phyloP scores from a whole-genome alignment of 2,113 vertebrate genomes.

The Upupa epops region DNA sequence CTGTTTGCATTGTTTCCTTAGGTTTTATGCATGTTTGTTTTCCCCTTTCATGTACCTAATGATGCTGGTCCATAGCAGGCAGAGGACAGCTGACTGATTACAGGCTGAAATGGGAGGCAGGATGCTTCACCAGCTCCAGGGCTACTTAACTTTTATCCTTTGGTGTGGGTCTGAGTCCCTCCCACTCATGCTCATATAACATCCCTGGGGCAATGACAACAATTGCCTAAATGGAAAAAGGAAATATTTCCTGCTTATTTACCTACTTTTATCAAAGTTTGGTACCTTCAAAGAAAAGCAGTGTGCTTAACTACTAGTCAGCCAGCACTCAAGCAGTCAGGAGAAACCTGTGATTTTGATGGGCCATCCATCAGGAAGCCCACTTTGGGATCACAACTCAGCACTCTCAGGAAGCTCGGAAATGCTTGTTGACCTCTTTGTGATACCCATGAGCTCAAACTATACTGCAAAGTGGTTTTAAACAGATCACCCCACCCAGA shows the following conservation, averaged over 20 bases:
- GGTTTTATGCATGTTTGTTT: constrained; percentile 40
- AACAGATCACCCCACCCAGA: rapidly evolving
- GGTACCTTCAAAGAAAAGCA: constrained; percentile 50
- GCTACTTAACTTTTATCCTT: neutral
- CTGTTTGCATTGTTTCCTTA: constrained; percentile 57
- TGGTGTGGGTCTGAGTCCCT: neutral
- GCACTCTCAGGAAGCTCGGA: neutral
- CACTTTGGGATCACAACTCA: neutral
- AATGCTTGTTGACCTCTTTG: neutral
- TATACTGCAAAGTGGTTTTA: neutral
- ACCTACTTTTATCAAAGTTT: constrained; percentile 53
- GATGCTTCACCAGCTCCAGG: neutral
- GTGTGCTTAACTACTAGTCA: neutral
- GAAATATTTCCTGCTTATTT: constrained; percentile 61
- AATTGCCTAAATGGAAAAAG: constrained; percentile 61
- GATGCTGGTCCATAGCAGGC: constrained; percentile 33
- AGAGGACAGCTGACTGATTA: constrained; percentile 37
- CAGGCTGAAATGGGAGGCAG: neutral
- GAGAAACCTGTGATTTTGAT: neutral
- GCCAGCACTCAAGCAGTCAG: neutral
- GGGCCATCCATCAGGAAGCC: neutral
- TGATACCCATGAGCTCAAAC: neutral
- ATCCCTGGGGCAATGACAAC: constrained; percentile 39
- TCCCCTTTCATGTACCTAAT: constrained; percentile 59
- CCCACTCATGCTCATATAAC: constrained; percentile 41